A percentile compares a stretch with the other conserved stretches of the same genome.
Conservation (phyloP, 37 sponge, comb jelly and placozoan species). For the Chondrilla cf. caribensis region DNA sequence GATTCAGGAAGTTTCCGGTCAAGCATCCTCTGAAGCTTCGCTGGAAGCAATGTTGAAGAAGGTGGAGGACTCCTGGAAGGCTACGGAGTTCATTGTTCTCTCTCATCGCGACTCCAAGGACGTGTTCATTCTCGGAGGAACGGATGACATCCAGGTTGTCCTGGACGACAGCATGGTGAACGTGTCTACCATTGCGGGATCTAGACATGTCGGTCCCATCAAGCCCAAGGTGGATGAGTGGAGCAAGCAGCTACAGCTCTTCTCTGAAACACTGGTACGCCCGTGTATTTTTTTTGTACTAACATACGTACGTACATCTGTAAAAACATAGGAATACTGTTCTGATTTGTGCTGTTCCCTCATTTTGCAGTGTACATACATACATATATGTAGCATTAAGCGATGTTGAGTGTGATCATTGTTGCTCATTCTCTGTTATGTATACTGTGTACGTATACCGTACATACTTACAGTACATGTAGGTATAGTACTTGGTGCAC, state of each 20-base stretch:
- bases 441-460: too few species aligned
- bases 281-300: not conserved
- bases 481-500: too few species aligned
- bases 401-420: too few species aligned
- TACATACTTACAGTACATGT: too few species aligned
- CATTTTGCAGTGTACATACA: too few species aligned
- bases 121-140: constrained; percentile 95
- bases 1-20: constrained; percentile 92
- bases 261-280: constrained; percentile 90
- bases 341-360: too few species aligned
- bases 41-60: constrained; percentile 92
- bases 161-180: constrained; percentile 96
- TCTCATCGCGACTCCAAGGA: constrained; percentile 93
- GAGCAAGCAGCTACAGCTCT: constrained; percentile 84
- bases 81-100: constrained; percentile 84
- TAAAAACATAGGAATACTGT: too few species aligned
- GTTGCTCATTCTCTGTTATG: too few species aligned
- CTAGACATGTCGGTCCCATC: constrained; percentile 96
- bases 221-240: constrained; percentile 93
- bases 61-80: constrained; percentile 96
- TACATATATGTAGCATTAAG: too few species aligned
- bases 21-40: constrained; percentile 95
- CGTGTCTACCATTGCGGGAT: constrained; percentile 91
- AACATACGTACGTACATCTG: too few species aligned
- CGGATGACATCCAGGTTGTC: constrained; percentile 92